A percentile compares a stretch with the other conserved stretches of the same genome.
Evolutionary conservation across 2,113 vertebrate genomes (phyloP).

Genomic region (Sturnus vulgaris): DNA sequence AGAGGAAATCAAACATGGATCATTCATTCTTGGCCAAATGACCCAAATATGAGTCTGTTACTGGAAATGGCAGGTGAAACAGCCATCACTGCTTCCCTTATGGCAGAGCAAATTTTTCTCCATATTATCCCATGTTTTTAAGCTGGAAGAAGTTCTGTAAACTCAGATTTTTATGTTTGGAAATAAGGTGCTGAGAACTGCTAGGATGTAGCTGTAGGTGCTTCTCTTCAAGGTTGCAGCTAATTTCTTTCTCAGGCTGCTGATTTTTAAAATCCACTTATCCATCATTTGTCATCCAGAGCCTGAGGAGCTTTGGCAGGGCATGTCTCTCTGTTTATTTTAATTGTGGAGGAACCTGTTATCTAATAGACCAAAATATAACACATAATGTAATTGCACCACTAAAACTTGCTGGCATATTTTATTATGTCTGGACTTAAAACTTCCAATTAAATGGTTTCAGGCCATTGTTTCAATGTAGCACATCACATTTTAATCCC

Average conservation of each 20-base stretch:
- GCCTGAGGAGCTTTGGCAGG: not conserved
- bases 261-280: not conserved
- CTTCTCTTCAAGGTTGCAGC: not conserved
- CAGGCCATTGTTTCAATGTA: not conserved
- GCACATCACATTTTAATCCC: not conserved
- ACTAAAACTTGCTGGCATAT: not conserved
- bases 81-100: not conserved
- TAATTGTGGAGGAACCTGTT: not conserved
- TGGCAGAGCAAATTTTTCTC: not conserved
- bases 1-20: not conserved
- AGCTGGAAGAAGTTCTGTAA: not conserved
- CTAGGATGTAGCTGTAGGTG: not conserved
- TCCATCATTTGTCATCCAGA: not conserved
- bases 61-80: not conserved
- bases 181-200: not conserved
- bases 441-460: not conserved
- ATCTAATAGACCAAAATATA: not conserved
- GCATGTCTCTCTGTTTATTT: not conserved
- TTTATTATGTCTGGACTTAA: not conserved
- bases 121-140: not conserved
- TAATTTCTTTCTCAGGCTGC: not conserved
- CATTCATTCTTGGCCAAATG: not conserved
- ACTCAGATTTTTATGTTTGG: not conserved
- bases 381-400: rapidly evolving
- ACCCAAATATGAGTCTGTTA: not conserved